Evolutionary conservation across 2,797 vertebrate species (phyloP).

Genomic region (Gymnocypris eckloni): DNA sequence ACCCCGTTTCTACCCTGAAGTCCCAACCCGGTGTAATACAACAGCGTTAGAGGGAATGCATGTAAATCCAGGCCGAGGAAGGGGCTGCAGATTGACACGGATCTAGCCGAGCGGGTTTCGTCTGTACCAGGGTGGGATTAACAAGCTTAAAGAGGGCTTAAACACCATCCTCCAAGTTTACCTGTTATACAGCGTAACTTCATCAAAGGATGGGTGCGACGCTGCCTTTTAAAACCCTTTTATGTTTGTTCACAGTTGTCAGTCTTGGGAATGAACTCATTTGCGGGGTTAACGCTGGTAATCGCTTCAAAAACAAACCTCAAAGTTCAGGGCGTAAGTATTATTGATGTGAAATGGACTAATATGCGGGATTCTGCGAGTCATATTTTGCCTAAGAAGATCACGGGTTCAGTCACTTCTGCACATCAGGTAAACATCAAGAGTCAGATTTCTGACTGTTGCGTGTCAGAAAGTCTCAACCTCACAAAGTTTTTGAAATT

Average conservation of each 20-base stretch:
- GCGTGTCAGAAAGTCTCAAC: not conserved
- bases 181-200: constrained; percentile 78
- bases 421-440: constrained; percentile 33
- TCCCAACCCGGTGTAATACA: constrained; percentile 62
- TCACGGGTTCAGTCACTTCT: not conserved
- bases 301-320: constrained; percentile 57
- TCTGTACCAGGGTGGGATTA: constrained; percentile 87
- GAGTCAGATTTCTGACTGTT: not conserved
- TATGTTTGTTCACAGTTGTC: constrained; percentile 79
- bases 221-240: constrained; percentile 78
- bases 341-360: constrained; percentile 59
- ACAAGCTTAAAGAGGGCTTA: constrained; percentile 88
- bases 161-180: constrained; percentile 80
- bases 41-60: constrained; percentile 80
- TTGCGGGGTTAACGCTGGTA: constrained; percentile 63
- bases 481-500: not conserved
- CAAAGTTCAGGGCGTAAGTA: constrained; percentile 52
- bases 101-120: constrained; percentile 81
- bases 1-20: constrained; percentile 66
- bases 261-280: constrained; percentile 74
- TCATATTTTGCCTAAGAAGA: constrained; percentile 28
- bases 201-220: constrained; percentile 72
- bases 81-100: constrained; percentile 85
- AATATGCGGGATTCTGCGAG: constrained; percentile 31
- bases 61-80: constrained; percentile 82